phyloP scores from a whole-genome alignment of 2,113 vertebrate genomes.

The Cheilinus undulatus region DNA sequence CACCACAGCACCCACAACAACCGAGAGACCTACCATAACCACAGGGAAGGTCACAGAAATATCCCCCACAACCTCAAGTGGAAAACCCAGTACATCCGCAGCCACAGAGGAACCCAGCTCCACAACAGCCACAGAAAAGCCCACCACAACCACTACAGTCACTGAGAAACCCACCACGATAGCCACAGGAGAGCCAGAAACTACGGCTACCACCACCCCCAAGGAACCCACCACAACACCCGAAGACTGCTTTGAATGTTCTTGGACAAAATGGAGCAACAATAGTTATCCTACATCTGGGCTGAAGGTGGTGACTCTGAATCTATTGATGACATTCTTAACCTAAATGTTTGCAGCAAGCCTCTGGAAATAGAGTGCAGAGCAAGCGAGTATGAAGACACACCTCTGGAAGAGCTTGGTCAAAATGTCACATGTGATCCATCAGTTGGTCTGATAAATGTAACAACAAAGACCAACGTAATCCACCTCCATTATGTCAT shows the following conservation, averaged over 20 bases:
- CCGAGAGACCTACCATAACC: too few relatives aligned
- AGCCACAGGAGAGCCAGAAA: background rate
- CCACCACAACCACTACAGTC: background rate
- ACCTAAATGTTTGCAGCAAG: slow-evolving; percentile 17
- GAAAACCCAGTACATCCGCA: too few relatives aligned
- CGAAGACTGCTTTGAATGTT: slow-evolving; percentile 16
- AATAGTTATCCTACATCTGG: background rate
- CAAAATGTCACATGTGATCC: slow-evolving; percentile 49
- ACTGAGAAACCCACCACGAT: background rate
- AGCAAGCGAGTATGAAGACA: fast-evolving
- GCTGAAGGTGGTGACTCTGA: slow-evolving; percentile 47
- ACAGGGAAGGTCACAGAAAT: too few relatives aligned
- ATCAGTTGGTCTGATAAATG: slow-evolving; percentile 64
- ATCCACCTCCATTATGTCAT: background rate
- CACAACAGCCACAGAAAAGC: background rate
- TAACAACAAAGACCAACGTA: slow-evolving; percentile 61
- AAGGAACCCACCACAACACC: background rate
- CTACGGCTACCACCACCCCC: background rate
- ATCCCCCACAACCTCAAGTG: too few relatives aligned
- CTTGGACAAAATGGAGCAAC: slow-evolving; percentile 49
- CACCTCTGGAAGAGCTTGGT: background rate
- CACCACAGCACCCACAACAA: too few relatives aligned
- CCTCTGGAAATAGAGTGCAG: slow-evolving; percentile 55
- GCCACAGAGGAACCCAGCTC: too few relatives aligned
- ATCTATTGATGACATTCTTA: slow-evolving; percentile 12